Evolutionary conservation across 2,888 invertebrate species (phyloP).

Genomic region (Amphiduros pacificus): DNA sequence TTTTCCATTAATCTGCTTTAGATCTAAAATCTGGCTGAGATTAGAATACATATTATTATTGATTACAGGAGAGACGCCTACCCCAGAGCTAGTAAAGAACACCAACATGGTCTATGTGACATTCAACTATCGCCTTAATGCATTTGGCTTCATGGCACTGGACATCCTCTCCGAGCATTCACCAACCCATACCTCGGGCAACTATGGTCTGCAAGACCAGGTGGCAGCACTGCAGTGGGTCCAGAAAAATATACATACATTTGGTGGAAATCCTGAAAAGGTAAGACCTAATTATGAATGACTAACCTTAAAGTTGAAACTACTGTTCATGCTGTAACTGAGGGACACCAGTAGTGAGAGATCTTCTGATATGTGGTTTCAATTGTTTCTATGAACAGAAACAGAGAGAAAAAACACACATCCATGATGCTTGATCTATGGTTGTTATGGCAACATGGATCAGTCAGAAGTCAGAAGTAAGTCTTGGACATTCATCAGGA

Average conservation of each 20-base stretch:
- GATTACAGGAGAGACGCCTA: slow-evolving; percentile 63
- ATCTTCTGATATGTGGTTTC: too few species aligned
- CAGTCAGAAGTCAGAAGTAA: too few species aligned
- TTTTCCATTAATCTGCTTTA: too few species aligned
- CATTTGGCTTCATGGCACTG: slow-evolving; percentile 75
- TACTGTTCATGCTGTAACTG: too few species aligned
- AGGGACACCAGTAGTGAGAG: too few species aligned
- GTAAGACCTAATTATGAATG: slow-evolving; percentile 14
- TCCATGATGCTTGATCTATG: too few species aligned
- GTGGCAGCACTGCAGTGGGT: slow-evolving; percentile 27
- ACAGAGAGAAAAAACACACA: too few species aligned
- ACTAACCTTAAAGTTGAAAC: too few species aligned
- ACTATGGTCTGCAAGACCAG: slow-evolving; percentile 31
- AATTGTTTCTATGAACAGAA: too few species aligned
- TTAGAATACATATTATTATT: neutral
- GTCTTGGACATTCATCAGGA: too few species aligned
- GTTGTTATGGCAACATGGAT: too few species aligned
- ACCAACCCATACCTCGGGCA: slow-evolving; percentile 16
- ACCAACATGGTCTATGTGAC: slow-evolving; percentile 83
- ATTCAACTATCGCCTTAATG: slow-evolving; percentile 77
- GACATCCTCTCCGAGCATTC: slow-evolving; percentile 34
- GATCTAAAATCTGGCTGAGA: too few species aligned
- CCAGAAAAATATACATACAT: slow-evolving; percentile 23
- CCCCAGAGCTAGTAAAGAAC: slow-evolving; percentile 74
- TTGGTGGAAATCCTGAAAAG: slow-evolving; percentile 28